Evolutionary conservation across 2,888 invertebrate genomes (phyloP).

Genomic region (Barypeithes pellucidus): DNA sequence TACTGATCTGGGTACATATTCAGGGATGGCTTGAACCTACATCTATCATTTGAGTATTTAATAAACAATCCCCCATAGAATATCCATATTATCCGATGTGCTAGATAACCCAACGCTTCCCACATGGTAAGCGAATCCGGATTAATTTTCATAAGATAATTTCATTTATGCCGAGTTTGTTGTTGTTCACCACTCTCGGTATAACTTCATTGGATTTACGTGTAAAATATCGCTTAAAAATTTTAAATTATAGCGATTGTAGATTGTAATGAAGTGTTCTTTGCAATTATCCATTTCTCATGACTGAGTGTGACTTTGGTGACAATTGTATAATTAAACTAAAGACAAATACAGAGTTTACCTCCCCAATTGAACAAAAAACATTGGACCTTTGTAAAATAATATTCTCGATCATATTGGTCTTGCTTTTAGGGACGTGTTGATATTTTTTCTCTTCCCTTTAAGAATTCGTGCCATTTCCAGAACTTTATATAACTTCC

Average conservation of each 20-base stretch:
- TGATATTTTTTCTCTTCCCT: neutral
- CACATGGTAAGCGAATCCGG: neutral
- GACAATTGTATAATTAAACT: too few relatives aligned
- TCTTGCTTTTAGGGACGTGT: neutral
- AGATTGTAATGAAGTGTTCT: neutral
- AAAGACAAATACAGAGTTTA: too few relatives aligned
- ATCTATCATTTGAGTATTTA: too few relatives aligned
- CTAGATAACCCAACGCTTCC: too few relatives aligned
- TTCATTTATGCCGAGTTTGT: neutral
- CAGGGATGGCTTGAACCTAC: too few relatives aligned
- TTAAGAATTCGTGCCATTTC: neutral
- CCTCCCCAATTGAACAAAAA: too few relatives aligned
- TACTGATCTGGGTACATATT: too few relatives aligned
- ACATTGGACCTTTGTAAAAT: too few relatives aligned
- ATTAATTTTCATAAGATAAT: constrained; percentile 23
- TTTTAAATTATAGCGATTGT: neutral
- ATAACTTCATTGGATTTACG: neutral
- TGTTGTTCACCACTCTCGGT: neutral
- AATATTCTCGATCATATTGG: neutral
- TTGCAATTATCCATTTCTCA: too few relatives aligned
- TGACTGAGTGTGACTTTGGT: too few relatives aligned
- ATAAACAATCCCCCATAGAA: too few relatives aligned
- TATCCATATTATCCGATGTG: too few relatives aligned
- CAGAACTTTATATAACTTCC: neutral
- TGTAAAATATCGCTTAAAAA: neutral